Evolutionary conservation across 2,888 invertebrate genomes (phyloP), one percentile per base, ranked within the genome.

Genomic region (Eurytoma californica): DNA sequence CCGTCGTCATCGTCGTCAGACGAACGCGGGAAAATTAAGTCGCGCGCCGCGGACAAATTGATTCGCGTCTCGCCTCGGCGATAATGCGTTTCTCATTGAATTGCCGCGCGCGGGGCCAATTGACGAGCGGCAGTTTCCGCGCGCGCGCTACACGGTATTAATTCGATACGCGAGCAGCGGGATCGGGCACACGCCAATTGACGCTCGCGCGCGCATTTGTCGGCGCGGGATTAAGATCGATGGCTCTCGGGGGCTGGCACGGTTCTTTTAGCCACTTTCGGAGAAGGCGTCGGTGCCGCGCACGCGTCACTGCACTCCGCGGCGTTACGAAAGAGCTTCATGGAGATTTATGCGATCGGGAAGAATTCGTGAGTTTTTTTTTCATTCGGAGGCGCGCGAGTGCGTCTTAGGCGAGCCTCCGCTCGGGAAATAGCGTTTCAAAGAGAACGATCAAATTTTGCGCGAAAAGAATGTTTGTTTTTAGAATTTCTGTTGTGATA

Each of bases 41-140:
- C 24, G 63, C 63, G 4, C 18, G 12, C n/a, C 24, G 16, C n/a
- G 20, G 69, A 18, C 58, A 67, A 67, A 67, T 67, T 55, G 53
- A 39, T 69, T 57, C 47, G 69, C 58, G 9, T 58, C 70, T 70
- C 18, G 30, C 60, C 5, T 16, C 49, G 20, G 39, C 49, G 39
- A 13, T 72, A 51, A 72, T 72, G 53, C 53, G 0, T 57, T 68
- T 57, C 57, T 28, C 30, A 30, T 61, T 28, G 60, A 39, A 39
- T 39, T 39, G n/a, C 18, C 51, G 57, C n/a, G 28, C 51, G 51
- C 39, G 4, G 18, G 14, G 47, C 51, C 57, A 39, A 39, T 39
- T 39, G 39, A 39, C 39, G n/a, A 61, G 14, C 61, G 61, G 61
- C 61, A 61, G n/a, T 61, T 61, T 61, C 61, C 61, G 28, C 14